phyloP scores from a whole-genome alignment of 2,888 invertebrate species.

The Rhingia rostrata region DNA sequence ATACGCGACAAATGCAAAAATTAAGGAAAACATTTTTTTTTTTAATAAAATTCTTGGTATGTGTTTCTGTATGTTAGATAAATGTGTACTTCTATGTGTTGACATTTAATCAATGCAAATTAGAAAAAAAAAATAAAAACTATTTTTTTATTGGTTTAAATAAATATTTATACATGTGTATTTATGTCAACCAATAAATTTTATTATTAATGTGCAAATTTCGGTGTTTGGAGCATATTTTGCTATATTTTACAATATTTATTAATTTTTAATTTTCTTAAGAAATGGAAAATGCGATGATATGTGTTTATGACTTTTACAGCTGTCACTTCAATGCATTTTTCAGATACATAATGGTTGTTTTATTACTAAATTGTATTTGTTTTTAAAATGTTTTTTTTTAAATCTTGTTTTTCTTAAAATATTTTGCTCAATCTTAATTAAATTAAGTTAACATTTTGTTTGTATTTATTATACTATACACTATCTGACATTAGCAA shows the following conservation, averaged over 20 bases:
- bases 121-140: conserved; percentile 36
- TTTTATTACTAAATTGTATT: conserved; percentile 8
- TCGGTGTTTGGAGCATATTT: conserved; percentile 77
- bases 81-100: conserved; percentile 55
- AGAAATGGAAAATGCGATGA: conserved; percentile 36
- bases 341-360: conserved; percentile 24
- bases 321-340: conserved; percentile 30
- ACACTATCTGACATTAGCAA: background rate
- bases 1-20: conserved; percentile 30
- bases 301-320: background rate
- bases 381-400: background rate
- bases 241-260: conserved; percentile 60
- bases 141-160: conserved; percentile 20
- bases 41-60: conserved; percentile 49
- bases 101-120: conserved; percentile 58
- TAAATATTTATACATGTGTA: conserved; percentile 18
- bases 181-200: conserved; percentile 23
- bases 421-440: conserved; percentile 54
- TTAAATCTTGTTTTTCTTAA: conserved; percentile 10
- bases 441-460: background rate
- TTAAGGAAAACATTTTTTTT: conserved; percentile 31
- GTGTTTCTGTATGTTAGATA: conserved; percentile 66
- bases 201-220: conserved; percentile 73
- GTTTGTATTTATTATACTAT: background rate
- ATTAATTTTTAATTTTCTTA: conserved; percentile 33